Conservation (phyloP, 2,113 vertebrate genomes). For the Sus scrofa region DNA sequence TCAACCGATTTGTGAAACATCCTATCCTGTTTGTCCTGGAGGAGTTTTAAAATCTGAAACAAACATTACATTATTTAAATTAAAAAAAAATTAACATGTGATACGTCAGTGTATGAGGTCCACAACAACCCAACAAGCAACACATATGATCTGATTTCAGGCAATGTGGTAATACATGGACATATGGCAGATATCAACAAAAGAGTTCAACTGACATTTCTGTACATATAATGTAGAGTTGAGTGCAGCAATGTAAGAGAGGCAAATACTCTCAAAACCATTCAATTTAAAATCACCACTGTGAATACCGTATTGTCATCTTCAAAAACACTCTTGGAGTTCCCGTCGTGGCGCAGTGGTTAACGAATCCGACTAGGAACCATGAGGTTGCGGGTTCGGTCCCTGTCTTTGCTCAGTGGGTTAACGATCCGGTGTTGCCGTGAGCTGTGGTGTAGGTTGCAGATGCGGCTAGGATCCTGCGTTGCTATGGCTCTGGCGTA, state of each 20-base stretch:
- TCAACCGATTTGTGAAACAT: slow-evolving; percentile 60
- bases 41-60: slow-evolving; percentile 37
- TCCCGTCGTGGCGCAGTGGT: too few relatives aligned
- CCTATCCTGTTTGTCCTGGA: slow-evolving; percentile 32
- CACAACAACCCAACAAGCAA: slow-evolving; percentile 11
- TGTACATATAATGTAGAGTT: not conserved
- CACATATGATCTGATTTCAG: slow-evolving; percentile 35
- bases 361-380: too few relatives aligned
- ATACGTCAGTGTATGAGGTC: slow-evolving; percentile 7
- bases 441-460: too few relatives aligned
- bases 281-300: slow-evolving; percentile 16
- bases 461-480: too few relatives aligned
- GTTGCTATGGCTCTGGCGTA: too few relatives aligned
- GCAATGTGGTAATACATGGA: not conserved
- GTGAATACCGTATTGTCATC: too few relatives aligned
- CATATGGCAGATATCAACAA: not conserved
- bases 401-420: too few relatives aligned
- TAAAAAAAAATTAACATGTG: not conserved
- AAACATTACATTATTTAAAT: slow-evolving; percentile 70
- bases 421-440: too few relatives aligned
- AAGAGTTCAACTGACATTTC: slow-evolving; percentile 38
- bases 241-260: not conserved
- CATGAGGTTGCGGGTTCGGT: too few relatives aligned
- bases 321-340: too few relatives aligned
- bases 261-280: not conserved